phyloP scores from a whole-genome alignment of 2,113 vertebrate genomes.

The Charadrius vociferus region DNA sequence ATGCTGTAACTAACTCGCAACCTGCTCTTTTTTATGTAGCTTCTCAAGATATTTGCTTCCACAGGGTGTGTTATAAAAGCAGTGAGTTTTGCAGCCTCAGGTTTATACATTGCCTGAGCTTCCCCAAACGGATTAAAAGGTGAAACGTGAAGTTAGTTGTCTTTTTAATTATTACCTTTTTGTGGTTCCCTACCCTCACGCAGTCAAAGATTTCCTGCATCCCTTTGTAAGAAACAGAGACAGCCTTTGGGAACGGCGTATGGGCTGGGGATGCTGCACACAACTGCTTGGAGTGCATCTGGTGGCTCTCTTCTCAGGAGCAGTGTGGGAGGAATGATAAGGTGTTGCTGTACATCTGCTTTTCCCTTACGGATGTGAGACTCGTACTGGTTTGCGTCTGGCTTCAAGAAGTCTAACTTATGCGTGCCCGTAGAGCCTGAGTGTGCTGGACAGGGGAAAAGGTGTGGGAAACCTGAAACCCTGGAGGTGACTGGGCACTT shows the following conservation, averaged over 20 bases:
- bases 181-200: neutral
- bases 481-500: neutral
- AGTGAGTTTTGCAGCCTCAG: slow-evolving; percentile 31
- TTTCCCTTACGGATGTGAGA: neutral
- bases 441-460: neutral
- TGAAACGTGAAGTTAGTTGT: neutral
- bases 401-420: neutral
- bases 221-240: neutral
- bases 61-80: neutral
- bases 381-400: neutral
- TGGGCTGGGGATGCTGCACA: neutral
- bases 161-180: neutral
- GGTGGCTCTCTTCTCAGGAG: neutral
- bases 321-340: neutral
- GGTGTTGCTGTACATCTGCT: slow-evolving; percentile 13
- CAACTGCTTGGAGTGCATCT: neutral
- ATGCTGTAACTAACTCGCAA: neutral
- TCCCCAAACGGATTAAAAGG: slow-evolving; percentile 22
- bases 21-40: neutral
- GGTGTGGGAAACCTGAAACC: neutral
- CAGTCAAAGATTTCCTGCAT: neutral
- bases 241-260: neutral
- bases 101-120: neutral
- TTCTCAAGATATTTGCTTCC: neutral
- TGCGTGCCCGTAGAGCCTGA: neutral